Percentiles rank a stretch among this genome's conserved stretches.
These are phyloP conservation scores for Phacellophora camtschatica DNA, from an alignment of 30 jellyfish, hydroid and myxozoan species.

Conservation along the genomic window DNA sequence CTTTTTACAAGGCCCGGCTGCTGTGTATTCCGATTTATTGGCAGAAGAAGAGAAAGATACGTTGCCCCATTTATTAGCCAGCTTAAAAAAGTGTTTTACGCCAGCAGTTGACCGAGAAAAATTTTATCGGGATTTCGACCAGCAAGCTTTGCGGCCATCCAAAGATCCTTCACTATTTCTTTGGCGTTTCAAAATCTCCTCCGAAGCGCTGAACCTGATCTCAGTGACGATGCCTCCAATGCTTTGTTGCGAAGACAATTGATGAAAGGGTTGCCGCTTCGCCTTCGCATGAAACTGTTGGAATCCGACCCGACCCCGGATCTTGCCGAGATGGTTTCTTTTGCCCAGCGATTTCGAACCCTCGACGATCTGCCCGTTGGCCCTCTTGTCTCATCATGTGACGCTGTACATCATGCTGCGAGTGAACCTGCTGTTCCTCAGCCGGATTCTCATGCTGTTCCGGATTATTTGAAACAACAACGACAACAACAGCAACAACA, in stretches of 20 bases:
- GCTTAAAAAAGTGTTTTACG: slow-evolving; percentile 31
- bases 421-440: background rate
- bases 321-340: slow-evolving; percentile 21
- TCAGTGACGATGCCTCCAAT: slow-evolving; percentile 12
- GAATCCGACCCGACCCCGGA: slow-evolving; percentile 49
- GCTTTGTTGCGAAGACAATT: slow-evolving; percentile 13
- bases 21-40: slow-evolving; percentile 9
- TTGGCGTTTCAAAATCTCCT: slow-evolving; percentile 44
- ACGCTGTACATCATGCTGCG: background rate
- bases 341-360: slow-evolving; percentile 40
- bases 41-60: slow-evolving; percentile 17
- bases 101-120: slow-evolving; percentile 18
- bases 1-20: slow-evolving; percentile 18
- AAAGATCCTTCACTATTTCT: slow-evolving; percentile 29
- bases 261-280: slow-evolving; percentile 18
- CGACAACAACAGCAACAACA: too few species aligned
- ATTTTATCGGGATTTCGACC: slow-evolving; percentile 31
- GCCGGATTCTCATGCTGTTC: background rate
- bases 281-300: slow-evolving; percentile 28
- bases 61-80: slow-evolving; percentile 19
- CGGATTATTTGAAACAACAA: background rate
- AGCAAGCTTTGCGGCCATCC: slow-evolving; percentile 30
- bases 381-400: slow-evolving; percentile 40
- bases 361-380: slow-evolving; percentile 10
- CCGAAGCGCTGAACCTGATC: slow-evolving; percentile 47